Base-by-base conservation (phyloP, 2,888 invertebrate genomes). In the Lottia scabra region DNA sequence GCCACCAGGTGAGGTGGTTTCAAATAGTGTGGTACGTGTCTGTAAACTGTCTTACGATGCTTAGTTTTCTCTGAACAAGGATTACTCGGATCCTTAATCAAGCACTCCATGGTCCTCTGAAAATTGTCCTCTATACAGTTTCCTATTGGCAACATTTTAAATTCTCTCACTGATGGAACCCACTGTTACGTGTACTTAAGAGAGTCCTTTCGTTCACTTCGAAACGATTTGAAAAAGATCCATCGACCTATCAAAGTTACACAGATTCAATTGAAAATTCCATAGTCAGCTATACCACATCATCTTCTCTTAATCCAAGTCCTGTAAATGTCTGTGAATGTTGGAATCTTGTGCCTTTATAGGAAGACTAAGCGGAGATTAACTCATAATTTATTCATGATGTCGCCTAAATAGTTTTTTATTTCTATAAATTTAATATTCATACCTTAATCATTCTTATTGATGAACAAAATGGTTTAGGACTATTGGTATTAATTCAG, bases 1-100 rank as follows among this genome's bases (percentile, higher is more conserved):
- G 91, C 92, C 73, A 93, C 92, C 74, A 92, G 89, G 84, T 92
- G 92, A 26, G 92, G 91, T 15, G 92, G 92, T 83, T 92, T 92
- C 80, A 92, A 91, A 71, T 90, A 88, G 82, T 90, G 90, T 16
- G 87, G 87, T 27, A 88, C 80, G 78, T 88, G 88, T 65, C 87
- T 86, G 78, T 87, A 88, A 10, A 80, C 72, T 4, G 79, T 74
- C 67, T 82, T 83, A 12, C 56, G 10, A 23, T 19, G 19, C 13
- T 56, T 56, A 13, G 8, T 56, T 13, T 23, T 56, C 12, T 19
- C 56, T 12, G 19, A 23, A 10, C 19, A 13, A 56, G 38, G 10
- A 38, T 38, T 38, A 8, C 13, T 56, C n/a, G 19, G 8, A 12
- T 56, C 56, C 23, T 56, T 56, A 23, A 56, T 23, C 19, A 56